These are phyloP conservation scores for Hoplodrina blanda DNA, from an alignment of 2,888 invertebrate genomes.

Conservation along the genomic window DNA sequence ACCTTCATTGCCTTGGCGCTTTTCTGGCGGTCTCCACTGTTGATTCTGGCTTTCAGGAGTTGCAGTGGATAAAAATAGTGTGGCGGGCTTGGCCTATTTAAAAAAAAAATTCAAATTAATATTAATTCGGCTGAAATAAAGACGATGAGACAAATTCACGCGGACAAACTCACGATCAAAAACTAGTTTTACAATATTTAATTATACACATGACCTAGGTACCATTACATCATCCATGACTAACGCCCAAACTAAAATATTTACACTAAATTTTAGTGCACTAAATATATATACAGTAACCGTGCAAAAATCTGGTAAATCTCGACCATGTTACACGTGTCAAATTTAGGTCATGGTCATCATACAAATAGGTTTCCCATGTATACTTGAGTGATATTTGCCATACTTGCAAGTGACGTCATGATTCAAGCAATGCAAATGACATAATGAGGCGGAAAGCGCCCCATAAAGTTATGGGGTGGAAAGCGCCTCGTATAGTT, in stretches of 20 bases:
- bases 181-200: too few species aligned
- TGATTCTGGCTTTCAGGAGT: too few species aligned
- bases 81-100: too few species aligned
- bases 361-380: slow-evolving; percentile 31
- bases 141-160: too few species aligned
- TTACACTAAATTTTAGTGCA: slow-evolving; percentile 15
- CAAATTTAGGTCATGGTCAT: slow-evolving; percentile 42
- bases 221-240: slow-evolving; percentile 13
- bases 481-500: slow-evolving; percentile 5
- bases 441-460: slow-evolving; percentile 24
- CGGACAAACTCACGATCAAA: too few species aligned
- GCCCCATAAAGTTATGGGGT: too few species aligned
- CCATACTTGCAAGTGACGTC: slow-evolving; percentile 38
- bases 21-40: too few species aligned
- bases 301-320: slow-evolving; percentile 24
- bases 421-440: slow-evolving; percentile 9
- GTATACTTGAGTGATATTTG: slow-evolving; percentile 8
- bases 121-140: too few species aligned
- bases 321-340: slow-evolving; percentile 34
- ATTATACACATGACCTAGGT: background rate
- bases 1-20: too few species aligned
- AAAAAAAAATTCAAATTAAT: too few species aligned
- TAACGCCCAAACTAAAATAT: slow-evolving; percentile 19
- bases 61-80: too few species aligned
- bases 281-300: slow-evolving; percentile 9